phyloP scores from a whole-genome alignment of 2,888 invertebrate genomes.

The Apeira syringaria region DNA sequence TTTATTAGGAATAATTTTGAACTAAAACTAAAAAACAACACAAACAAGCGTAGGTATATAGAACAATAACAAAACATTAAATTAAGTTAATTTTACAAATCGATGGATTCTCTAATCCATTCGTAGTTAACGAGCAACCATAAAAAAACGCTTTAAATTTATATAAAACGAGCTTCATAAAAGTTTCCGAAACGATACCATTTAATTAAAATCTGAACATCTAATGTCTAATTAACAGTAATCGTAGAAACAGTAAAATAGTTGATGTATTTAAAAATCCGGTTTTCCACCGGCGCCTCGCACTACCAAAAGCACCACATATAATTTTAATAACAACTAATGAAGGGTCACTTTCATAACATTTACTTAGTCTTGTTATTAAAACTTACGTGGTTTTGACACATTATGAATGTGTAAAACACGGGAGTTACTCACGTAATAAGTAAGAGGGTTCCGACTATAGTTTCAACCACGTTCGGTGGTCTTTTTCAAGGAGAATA shows the following conservation, averaged over 20 bases:
- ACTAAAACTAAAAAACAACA: too few relatives aligned
- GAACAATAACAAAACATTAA: slow-evolving; percentile 28
- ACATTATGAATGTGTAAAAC: too few relatives aligned
- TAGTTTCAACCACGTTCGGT: too few relatives aligned
- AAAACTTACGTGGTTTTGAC: too few relatives aligned
- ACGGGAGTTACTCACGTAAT: too few relatives aligned
- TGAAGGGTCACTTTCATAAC: slow-evolving; percentile 66
- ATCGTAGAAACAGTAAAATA: slow-evolving; percentile 34
- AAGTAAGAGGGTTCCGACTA: too few relatives aligned
- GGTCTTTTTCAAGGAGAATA: too few relatives aligned
- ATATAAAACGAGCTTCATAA: slow-evolving; percentile 36
- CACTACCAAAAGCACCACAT: slow-evolving; percentile 43
- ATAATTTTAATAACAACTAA: slow-evolving; percentile 66
- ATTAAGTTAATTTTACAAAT: slow-evolving; percentile 30
- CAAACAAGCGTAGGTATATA: too few relatives aligned
- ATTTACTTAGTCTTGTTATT: slow-evolving; percentile 50
- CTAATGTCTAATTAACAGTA: slow-evolving; percentile 43
- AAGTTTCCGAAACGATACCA: slow-evolving; percentile 37
- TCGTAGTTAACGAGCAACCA: slow-evolving; percentile 35
- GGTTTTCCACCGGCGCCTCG: slow-evolving; percentile 33
- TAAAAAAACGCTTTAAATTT: slow-evolving; percentile 35
- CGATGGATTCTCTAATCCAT: slow-evolving; percentile 34
- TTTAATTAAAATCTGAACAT: slow-evolving; percentile 39
- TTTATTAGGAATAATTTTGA: too few relatives aligned
- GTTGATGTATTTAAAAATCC: slow-evolving; percentile 27